Conservation (phyloP, 2,888 invertebrate genomes). For the Seladonia tumulorum region DNA sequence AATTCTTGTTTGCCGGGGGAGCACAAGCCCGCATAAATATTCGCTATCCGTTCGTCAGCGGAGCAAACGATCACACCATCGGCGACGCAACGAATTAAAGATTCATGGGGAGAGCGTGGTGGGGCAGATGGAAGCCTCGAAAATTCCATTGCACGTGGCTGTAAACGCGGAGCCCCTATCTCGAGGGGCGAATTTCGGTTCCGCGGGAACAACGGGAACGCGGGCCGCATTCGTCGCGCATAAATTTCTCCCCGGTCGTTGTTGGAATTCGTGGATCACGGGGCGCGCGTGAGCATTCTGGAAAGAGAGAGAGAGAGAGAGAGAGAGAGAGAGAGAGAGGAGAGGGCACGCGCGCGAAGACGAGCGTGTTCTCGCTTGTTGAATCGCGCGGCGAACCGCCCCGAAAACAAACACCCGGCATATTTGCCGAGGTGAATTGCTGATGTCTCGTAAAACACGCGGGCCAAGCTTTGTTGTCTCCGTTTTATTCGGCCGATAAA, state of each 20-base stretch:
- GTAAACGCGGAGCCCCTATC: neutral
- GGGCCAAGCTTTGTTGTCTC: conserved; percentile 5
- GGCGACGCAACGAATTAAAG: neutral
- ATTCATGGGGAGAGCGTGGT: neutral
- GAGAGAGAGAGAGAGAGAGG: neutral
- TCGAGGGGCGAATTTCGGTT: conserved; percentile 17
- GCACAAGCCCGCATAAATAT: neutral
- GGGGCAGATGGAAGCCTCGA: neutral
- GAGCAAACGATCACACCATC: neutral
- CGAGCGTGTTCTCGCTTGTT: conserved; percentile 21
- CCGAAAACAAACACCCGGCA: conserved; percentile 61
- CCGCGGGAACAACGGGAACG: conserved; percentile 19
- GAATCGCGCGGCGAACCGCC: conserved; percentile 45
- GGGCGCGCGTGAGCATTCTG: neutral
- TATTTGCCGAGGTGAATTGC: conserved; percentile 64
- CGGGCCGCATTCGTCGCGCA: conserved; percentile 39
- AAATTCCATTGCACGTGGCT: neutral
- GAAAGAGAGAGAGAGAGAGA: neutral
- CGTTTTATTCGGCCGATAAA: conserved; percentile 49
- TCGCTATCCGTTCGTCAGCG: neutral
- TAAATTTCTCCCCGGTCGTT: conserved; percentile 47
- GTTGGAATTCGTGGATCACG: conserved; percentile 49
- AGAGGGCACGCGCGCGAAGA: conserved; percentile 17
- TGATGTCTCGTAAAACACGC: conserved; percentile 58
- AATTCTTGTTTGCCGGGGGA: neutral